Conservation (phyloP, 1,140 invertebrate genomes). For the Papilio polyxenes region DNA sequence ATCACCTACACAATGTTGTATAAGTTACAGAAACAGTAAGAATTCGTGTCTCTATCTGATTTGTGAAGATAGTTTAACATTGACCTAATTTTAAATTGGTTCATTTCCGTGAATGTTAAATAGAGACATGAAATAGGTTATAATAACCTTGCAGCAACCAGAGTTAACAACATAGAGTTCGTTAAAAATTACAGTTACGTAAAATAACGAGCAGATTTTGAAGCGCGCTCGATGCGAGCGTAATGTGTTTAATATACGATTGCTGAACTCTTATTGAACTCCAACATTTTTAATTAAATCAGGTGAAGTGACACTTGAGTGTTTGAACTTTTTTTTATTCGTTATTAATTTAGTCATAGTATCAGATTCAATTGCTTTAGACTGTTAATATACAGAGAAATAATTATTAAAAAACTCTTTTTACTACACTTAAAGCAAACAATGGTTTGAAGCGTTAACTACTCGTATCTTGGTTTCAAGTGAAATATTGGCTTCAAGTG, state of each 20-base stretch:
- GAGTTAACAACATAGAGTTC: slow-evolving; percentile 40
- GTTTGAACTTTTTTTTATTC: slow-evolving; percentile 41
- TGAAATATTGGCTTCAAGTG: background rate
- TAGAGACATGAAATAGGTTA: slow-evolving; percentile 6
- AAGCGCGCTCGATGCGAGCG: slow-evolving; percentile 49
- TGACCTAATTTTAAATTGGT: background rate
- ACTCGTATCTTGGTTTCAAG: background rate
- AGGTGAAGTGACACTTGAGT: slow-evolving; percentile 47
- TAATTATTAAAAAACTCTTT: background rate
- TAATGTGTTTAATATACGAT: slow-evolving; percentile 57
- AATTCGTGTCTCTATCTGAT: background rate
- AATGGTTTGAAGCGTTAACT: background rate
- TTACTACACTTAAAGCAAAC: background rate
- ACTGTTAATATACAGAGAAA: background rate
- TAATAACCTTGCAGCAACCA: slow-evolving; percentile 38
- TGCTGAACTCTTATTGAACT: slow-evolving; percentile 55
- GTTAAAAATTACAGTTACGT: slow-evolving; percentile 58
- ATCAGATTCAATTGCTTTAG: background rate
- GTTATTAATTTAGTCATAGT: slow-evolving; percentile 8
- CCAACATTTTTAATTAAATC: slow-evolving; percentile 58
- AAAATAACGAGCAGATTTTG: slow-evolving; percentile 53
- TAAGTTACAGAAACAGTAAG: background rate
- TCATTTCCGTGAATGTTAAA: slow-evolving; percentile 1
- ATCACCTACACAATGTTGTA: background rate
- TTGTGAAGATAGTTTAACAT: background rate